phyloP scores from a whole-genome alignment of 2,888 invertebrate genomes.

The Bembecia ichneumoniformis region DNA sequence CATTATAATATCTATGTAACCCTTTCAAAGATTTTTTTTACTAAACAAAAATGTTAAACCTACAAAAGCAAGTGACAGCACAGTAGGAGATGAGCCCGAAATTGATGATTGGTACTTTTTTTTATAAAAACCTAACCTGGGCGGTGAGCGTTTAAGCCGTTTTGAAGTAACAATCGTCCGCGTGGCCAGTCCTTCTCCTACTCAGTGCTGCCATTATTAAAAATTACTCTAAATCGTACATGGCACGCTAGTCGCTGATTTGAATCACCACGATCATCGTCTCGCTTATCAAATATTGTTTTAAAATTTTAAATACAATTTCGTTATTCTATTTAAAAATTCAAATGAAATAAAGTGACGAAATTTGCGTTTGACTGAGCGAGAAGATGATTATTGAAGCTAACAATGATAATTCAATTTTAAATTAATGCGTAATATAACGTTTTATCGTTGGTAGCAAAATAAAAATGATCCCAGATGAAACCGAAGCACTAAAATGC shows the following conservation, averaged over 20 bases:
- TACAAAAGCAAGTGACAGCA: conserved; percentile 58
- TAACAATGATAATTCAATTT: conserved; percentile 38
- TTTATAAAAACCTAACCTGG: conserved; percentile 3
- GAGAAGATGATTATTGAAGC: conserved; percentile 50
- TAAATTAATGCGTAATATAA: conserved; percentile 14
- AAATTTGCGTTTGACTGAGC: conserved; percentile 35
- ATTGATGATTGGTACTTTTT: conserved; percentile 53
- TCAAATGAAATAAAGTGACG: conserved; percentile 15
- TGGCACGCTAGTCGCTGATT: conserved; percentile 67
- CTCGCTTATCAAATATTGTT: conserved; percentile 45
- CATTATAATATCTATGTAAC: too few species aligned
- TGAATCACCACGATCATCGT: conserved; percentile 65
- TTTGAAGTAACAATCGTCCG: conserved; percentile 54
- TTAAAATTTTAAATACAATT: conserved; percentile 4
- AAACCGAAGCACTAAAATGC: conserved; percentile 57
- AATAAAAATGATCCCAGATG: conserved; percentile 53
- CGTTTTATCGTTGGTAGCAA: conserved; percentile 36
- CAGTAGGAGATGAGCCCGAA: conserved; percentile 59
- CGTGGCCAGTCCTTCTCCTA: conserved; percentile 43
- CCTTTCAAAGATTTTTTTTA: too few species aligned
- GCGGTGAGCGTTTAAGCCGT: neutral
- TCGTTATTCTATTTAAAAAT: conserved; percentile 4
- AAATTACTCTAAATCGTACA: conserved; percentile 49
- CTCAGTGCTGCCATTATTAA: conserved; percentile 57
- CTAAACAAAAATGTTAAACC: conserved; percentile 7